Evolutionary conservation across 2,113 vertebrate species (phyloP).

Genomic region (Neodontobutis hainanensis): DNA sequence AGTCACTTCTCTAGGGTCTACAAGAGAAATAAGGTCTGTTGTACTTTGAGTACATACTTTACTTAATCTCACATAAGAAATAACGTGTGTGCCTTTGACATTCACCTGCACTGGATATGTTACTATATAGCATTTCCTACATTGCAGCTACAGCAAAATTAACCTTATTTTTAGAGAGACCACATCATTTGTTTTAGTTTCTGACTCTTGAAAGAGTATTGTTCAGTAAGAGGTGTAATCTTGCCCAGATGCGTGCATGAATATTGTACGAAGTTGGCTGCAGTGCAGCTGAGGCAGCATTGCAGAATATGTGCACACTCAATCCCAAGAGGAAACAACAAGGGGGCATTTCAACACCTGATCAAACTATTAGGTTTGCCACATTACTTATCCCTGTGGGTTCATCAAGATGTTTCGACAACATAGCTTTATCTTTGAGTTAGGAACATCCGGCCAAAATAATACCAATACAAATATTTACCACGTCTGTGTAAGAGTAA

Average conservation of each 20-base stretch:
- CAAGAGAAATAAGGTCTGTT: too few relatives aligned
- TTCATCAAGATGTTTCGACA: not conserved
- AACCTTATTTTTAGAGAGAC: conserved; percentile 17
- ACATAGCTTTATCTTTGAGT: too few relatives aligned
- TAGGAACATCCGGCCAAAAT: too few relatives aligned
- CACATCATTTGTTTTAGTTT: conserved; percentile 16
- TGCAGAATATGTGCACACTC: conserved; percentile 34
- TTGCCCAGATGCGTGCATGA: conserved; percentile 46
- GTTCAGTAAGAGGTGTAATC: conserved; percentile 44
- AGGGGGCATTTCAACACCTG: conserved; percentile 27
- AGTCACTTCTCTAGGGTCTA: too few relatives aligned
- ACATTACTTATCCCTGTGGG: conserved; percentile 17
- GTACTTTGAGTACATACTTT: too few relatives aligned
- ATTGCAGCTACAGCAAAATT: conserved; percentile 4
- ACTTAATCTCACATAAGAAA: not conserved
- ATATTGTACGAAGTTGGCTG: conserved; percentile 52
- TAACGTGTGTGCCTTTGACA: not conserved
- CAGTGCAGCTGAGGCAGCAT: conserved; percentile 50
- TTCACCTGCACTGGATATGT: not conserved
- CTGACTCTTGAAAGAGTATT: conserved; percentile 19
- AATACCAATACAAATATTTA: too few relatives aligned
- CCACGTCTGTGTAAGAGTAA: too few relatives aligned
- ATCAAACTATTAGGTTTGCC: conserved; percentile 37
- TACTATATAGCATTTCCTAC: conserved; percentile 4
- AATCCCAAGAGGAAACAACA: conserved; percentile 50